These are phyloP conservation scores for Glaucopsyche alexis DNA, from an alignment of 2,888 invertebrate genomes.

Conservation along the genomic window DNA sequence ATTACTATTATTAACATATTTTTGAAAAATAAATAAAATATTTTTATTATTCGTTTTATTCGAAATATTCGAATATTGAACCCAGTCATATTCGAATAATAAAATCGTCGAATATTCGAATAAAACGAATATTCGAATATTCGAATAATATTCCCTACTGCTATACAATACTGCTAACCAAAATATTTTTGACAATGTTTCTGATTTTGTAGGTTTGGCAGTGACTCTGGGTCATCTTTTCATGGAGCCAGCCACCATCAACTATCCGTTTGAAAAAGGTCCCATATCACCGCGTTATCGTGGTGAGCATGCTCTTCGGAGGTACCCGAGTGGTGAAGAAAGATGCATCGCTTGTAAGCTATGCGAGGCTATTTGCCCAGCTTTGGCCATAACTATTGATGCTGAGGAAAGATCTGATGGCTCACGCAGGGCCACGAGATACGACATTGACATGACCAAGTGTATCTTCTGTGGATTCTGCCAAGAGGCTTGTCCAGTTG, in stretches of 20 bases:
- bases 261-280: slow-evolving; percentile 99
- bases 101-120: no score
- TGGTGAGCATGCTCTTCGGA: slow-evolving; percentile 98
- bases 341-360: slow-evolving; percentile 99
- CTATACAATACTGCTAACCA: no score
- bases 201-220: slow-evolving; percentile 81
- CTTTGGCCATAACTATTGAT: slow-evolving; percentile 99
- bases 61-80: no score
- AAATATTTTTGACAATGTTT: neutral
- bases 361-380: slow-evolving; percentile 99
- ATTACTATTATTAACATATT: no score
- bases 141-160: no score
- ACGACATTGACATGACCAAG: slow-evolving; percentile 98
- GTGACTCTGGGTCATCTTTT: slow-evolving; percentile 86
- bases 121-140: no score
- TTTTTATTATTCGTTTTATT: no score
- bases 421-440: slow-evolving; percentile 95
- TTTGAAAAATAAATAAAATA: no score
- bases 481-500: slow-evolving; percentile 98
- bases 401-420: slow-evolving; percentile 97
- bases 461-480: slow-evolving; percentile 99
- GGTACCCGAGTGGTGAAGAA: slow-evolving; percentile 98
- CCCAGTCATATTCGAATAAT: no score
- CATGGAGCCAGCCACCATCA: slow-evolving; percentile 96
- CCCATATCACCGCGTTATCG: slow-evolving; percentile 97